Evolutionary conservation across 2,113 vertebrate species (phyloP), one percentile per base, ranked within the genome.

Genomic region (Festucalex cinctus): DNA sequence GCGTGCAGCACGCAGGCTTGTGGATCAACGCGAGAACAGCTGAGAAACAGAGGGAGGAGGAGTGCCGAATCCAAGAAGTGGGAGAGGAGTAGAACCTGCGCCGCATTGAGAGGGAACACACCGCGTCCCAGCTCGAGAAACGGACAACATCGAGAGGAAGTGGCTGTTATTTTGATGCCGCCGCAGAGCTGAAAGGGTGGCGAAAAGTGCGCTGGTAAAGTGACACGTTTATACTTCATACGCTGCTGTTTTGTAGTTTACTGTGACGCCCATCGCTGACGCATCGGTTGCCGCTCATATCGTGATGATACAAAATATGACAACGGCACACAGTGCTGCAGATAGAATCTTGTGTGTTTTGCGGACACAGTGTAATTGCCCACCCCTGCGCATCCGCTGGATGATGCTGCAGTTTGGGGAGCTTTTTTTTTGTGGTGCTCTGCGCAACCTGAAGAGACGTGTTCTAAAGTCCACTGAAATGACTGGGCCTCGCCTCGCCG

Each of bases 341-440:
- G 65, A 60, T 63, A 59, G 43, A 19, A 57, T 68, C 5, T 32
- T 20, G 19, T 44, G 75, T 79, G 71, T 46, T 74, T 58, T 46
- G 49, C 39, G 16, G 70, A 35, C 32, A 32, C 8, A 67, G 64
- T 28, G 8, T 16, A 51, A 63, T 44, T 14, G 12, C 20, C 19
- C 1, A 60, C 56, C 58, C 79, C 70, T 73, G 85, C 77, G 79
- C 80, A 84, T 86, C 82, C 44, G 69, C 75, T 74, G 69, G 78
- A 74, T 86, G 84, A 82, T 88, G 86, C 85, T 89, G 90, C 88
- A 86, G 83, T 90, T 83, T 87, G 58, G 44, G 68, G 66, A 68
- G 69, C n/a, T 46, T 17, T 20, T 46, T 46, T 46, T 46, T 44
- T 44, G 0, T 24, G 81, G 88, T 91, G 88, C 87, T 89, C 81